Evolutionary conservation across 37 sponge, comb jelly and placozoan genomes (phyloP).

Genomic region (Bolinopsis microptera): DNA sequence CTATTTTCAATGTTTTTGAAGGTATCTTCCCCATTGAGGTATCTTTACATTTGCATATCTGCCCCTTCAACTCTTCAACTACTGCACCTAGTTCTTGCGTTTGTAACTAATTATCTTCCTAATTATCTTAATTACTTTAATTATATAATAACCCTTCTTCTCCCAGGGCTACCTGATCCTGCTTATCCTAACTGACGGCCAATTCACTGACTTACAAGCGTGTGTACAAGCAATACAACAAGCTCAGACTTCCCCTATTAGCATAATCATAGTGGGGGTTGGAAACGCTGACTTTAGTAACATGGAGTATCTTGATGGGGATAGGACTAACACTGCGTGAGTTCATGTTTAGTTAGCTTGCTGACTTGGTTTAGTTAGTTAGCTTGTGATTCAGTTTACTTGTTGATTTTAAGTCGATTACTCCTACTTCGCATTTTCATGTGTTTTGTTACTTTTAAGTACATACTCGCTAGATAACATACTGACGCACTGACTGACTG

Average conservation of each 20-base stretch:
- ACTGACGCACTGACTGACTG: not conserved
- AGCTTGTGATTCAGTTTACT: not conserved
- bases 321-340: not conserved
- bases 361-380: no score
- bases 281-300: slow-evolving; percentile 47
- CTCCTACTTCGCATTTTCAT: not conserved
- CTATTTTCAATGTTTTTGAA: not conserved
- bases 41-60: no score
- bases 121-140: no score
- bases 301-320: slow-evolving; percentile 57
- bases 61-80: no score
- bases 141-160: no score
- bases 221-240: slow-evolving; percentile 44
- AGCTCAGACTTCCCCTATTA: not conserved
- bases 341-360: no score
- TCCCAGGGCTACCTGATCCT: slow-evolving; percentile 50
- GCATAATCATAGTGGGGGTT: slow-evolving; percentile 59
- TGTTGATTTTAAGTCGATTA: not conserved
- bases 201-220: slow-evolving; percentile 14
- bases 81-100: no score
- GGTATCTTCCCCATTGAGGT: no score
- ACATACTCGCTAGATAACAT: no score
- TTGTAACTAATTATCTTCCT: no score
- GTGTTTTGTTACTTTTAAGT: no score
- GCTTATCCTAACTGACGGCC: slow-evolving; percentile 49